Conservation (phyloP, 2,797 vertebrate species). For the Onychomys torridus region DNA sequence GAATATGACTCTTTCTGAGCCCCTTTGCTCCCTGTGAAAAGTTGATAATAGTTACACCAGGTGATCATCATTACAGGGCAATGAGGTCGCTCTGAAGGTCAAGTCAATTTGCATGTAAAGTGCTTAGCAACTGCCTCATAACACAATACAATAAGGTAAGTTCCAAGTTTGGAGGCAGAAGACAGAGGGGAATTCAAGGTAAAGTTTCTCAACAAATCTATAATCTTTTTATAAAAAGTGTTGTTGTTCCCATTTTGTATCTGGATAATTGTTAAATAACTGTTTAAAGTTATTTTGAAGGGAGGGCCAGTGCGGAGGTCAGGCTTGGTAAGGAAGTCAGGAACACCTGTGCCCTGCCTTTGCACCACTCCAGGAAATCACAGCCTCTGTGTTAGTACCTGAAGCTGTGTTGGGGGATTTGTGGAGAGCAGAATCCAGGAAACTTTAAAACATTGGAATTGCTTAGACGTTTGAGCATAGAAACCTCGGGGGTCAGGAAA, state of each 20-base stretch:
- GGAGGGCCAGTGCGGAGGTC: background rate
- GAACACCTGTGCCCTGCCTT: too few relatives aligned
- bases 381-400: background rate
- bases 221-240: background rate
- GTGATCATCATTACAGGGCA: background rate
- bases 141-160: background rate
- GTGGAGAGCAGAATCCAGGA: too few relatives aligned
- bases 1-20: background rate
- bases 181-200: constrained; percentile 7
- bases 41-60: background rate
- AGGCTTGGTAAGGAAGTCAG: background rate
- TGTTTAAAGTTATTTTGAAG: background rate
- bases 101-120: background rate
- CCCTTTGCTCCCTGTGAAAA: constrained; percentile 8
- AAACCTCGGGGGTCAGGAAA: background rate
- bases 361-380: background rate
- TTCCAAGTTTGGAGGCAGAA: background rate
- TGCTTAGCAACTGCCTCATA: background rate
- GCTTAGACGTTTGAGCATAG: constrained; percentile 3
- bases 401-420: background rate
- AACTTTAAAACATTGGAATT: background rate
- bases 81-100: background rate
- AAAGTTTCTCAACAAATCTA: background rate
- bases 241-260: background rate
- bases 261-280: background rate